phyloP scores from a whole-genome alignment of 1,140 invertebrate genomes.

The Octopus sinensis region DNA sequence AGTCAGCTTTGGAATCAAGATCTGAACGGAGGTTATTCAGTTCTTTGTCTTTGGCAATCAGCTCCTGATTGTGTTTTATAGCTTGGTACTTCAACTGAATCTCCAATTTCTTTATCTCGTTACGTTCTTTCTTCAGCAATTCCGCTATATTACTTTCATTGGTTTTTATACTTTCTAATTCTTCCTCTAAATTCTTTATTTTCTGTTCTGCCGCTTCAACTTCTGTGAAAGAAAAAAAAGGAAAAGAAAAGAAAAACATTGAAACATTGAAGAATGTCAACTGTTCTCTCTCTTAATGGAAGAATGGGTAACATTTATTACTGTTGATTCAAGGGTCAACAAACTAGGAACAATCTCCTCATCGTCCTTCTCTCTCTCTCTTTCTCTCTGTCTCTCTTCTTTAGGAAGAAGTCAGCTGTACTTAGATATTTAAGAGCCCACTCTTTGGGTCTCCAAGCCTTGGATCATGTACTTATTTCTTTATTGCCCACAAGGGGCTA shows the following conservation, averaged over 20 bases:
- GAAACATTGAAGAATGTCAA: neutral
- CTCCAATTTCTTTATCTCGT: slow-evolving; percentile 30
- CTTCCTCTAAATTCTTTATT: slow-evolving; percentile 29
- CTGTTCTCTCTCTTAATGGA: neutral
- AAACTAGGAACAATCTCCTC: no score
- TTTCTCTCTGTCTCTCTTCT: no score
- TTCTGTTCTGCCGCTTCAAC: slow-evolving; percentile 17
- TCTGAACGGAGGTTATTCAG: slow-evolving; percentile 37
- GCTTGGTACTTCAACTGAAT: slow-evolving; percentile 29
- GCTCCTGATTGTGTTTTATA: slow-evolving; percentile 33
- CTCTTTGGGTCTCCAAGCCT: no score
- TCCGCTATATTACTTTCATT: slow-evolving; percentile 26
- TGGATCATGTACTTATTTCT: no score
- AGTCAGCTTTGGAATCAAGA: slow-evolving; percentile 43
- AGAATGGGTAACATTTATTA: no score
- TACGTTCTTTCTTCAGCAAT: slow-evolving; percentile 27
- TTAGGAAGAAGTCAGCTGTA: no score
- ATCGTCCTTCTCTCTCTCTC: no score
- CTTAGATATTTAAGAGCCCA: no score
- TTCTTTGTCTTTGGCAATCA: slow-evolving; percentile 27
- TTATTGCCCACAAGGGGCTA: no score
- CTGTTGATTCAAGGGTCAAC: neutral
- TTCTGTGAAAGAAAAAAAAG: slow-evolving; percentile 12
- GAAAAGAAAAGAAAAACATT: slow-evolving; percentile 19
- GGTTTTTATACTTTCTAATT: slow-evolving; percentile 23